These are phyloP conservation scores for Corythornis vintsioides DNA, from an alignment of 2,113 vertebrate species.

Conservation along the genomic window DNA sequence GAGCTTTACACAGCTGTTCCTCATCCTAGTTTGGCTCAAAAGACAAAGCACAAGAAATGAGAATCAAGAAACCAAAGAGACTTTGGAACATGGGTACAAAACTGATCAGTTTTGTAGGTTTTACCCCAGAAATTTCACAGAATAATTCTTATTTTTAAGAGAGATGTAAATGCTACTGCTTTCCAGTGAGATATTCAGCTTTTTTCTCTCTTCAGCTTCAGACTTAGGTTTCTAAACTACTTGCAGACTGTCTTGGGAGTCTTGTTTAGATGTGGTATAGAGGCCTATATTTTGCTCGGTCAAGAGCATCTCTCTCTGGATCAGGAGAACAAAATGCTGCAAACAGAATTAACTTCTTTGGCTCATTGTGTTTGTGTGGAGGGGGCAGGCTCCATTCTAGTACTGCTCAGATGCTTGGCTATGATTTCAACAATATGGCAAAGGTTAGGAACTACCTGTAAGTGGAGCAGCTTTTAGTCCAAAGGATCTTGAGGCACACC, in stretches of 20 bases:
- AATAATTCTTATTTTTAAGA: not conserved
- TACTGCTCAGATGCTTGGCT: not conserved
- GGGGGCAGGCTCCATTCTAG: not conserved
- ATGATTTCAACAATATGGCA: not conserved
- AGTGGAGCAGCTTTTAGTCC: not conserved
- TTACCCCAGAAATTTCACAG: not conserved
- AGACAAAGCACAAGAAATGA: not conserved
- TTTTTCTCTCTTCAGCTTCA: not conserved
- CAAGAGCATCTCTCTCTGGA: not conserved
- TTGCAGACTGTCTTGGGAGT: not conserved
- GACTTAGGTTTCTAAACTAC: not conserved
- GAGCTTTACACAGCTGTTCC: not conserved
- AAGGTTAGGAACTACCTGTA: not conserved
- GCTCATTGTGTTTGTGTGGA: rapidly evolving
- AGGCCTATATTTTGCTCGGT: not conserved
- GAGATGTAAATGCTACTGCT: not conserved
- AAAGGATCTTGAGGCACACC: not conserved
- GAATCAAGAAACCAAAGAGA: not conserved
- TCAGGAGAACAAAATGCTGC: not conserved
- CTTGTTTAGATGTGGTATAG: not conserved
- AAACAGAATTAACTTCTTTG: not conserved
- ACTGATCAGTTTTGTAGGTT: not conserved
- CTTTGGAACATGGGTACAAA: not conserved
- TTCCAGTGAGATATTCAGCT: not conserved
- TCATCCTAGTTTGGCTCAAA: not conserved